Base-by-base conservation (phyloP, 2,888 invertebrate species). In the Oxytorus armatus region DNA sequence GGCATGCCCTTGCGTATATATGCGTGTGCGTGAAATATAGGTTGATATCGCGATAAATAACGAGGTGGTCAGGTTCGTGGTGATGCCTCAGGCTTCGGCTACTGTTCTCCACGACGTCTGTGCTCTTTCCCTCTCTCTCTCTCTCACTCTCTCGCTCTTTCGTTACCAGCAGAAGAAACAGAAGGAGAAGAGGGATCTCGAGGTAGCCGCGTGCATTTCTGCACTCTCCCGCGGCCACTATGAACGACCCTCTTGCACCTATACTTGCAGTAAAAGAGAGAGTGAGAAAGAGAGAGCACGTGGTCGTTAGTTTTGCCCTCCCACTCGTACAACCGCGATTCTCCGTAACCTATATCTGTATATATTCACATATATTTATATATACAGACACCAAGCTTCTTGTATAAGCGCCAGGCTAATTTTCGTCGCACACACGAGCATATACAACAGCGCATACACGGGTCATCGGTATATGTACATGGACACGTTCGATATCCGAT, bases 31-130 rank as follows among this genome's bases (percentile, higher is more conserved):
- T 88, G 86, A 90, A 90, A 91, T 91, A 90, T 91, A 90, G 89
- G 90, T 90, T 90, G 91, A 91, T 91, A 91, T 90, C 88, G 87
- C 88, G 90, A 91, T 91, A 91, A 91, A 91, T 90, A 90, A 91
- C 88, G 88, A 90, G 89, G 87, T 89, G 87, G 86, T 88, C 89
- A 77, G 73, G 77, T 89, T 90, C 88, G 86, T 86, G 88, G 88
- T 86, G 87, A 87, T 88, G 91, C 90, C 90, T 82, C 82, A 85
- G 90, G 91, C 89, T 85, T 82, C 84, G 83, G 90, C 90, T 90
- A 90, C 90, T 84, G 91, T 88, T 83, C 85, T 88, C 78, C 75
- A 61, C 72, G 75, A 59, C 87, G 82, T 82, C 83, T 77, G 82
- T 69, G 51, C 73, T 69, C 77, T 61, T 65, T 75, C 75, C 61